Conservation (phyloP, 2,888 invertebrate genomes). For the Pelosia muscerda region DNA sequence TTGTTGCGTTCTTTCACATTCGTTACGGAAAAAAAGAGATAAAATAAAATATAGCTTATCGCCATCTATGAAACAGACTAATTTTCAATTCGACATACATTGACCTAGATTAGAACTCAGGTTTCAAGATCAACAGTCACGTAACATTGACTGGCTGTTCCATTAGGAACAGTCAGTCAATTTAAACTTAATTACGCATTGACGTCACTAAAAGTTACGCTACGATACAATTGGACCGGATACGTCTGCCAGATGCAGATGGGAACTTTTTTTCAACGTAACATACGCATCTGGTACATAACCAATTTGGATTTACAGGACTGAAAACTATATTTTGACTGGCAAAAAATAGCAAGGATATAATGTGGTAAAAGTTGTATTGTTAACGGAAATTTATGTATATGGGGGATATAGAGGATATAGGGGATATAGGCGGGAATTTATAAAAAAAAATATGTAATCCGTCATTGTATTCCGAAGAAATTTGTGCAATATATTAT, state of each 20-base stretch:
- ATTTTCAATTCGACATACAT: constrained; percentile 5
- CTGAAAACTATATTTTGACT: no score
- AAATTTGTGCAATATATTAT: no score
- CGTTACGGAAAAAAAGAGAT: not conserved
- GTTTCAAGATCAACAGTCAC: not conserved
- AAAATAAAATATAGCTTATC: not conserved
- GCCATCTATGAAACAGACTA: not conserved
- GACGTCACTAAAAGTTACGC: not conserved
- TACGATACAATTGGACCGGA: not conserved
- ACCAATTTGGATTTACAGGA: no score
- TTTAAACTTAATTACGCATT: constrained; percentile 4
- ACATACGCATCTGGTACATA: not conserved
- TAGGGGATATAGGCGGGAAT: no score
- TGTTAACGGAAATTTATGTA: no score
- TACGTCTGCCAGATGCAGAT: not conserved
- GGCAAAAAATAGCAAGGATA: no score
- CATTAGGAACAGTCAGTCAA: not conserved
- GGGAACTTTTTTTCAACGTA: not conserved
- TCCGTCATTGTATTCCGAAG: no score
- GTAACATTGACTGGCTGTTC: constrained; percentile 6
- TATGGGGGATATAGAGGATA: no score
- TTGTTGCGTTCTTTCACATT: not conserved
- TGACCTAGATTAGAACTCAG: not conserved
- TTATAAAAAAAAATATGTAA: no score
- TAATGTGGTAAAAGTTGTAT: no score